A percentile compares a stretch with the other conserved stretches of the same genome.
Evolutionary conservation across 2,888 invertebrate species (phyloP).

Genomic region (Aspidiotus destructor): DNA sequence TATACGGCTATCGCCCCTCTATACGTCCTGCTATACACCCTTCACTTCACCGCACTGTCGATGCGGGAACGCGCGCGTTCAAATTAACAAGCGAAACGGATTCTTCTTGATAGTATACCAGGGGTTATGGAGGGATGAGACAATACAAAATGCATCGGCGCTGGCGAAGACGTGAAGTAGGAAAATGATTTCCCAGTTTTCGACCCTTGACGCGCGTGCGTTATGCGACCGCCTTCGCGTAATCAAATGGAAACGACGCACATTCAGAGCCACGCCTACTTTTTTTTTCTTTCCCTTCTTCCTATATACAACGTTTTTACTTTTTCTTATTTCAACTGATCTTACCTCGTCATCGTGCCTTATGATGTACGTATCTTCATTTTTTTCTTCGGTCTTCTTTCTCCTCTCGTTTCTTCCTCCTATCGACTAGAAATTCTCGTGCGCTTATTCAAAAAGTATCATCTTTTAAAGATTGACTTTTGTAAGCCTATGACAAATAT

Average conservation of each 20-base stretch:
- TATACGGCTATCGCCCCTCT: constrained; percentile 6
- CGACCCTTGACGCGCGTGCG: constrained; percentile 24
- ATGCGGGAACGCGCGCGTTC: constrained; percentile 17
- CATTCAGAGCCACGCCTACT: constrained; percentile 19
- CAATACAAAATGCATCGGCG: constrained; percentile 1
- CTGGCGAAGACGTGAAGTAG: not conserved
- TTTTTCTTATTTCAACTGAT: no score
- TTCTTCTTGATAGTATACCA: not conserved
- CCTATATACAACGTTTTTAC: not conserved
- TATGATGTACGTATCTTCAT: not conserved
- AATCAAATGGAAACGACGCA: constrained; percentile 19
- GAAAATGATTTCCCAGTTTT: constrained; percentile 20
- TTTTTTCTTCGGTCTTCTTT: not conserved
- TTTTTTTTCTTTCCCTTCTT: constrained; percentile 12
- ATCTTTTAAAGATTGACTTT: no score
- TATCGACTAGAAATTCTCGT: not conserved
- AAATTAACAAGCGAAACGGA: constrained; percentile 4
- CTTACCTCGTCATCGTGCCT: no score
- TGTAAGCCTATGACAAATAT: no score
- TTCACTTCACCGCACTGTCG: not conserved
- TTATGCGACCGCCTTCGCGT: constrained; percentile 20
- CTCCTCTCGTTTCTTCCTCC: not conserved
- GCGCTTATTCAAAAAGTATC: no score
- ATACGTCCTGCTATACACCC: not conserved
- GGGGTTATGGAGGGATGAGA: not conserved